Evolutionary conservation across 2,888 invertebrate species (phyloP), one percentile per base, ranked within the genome.

Genomic region (Diabrotica balteata): DNA sequence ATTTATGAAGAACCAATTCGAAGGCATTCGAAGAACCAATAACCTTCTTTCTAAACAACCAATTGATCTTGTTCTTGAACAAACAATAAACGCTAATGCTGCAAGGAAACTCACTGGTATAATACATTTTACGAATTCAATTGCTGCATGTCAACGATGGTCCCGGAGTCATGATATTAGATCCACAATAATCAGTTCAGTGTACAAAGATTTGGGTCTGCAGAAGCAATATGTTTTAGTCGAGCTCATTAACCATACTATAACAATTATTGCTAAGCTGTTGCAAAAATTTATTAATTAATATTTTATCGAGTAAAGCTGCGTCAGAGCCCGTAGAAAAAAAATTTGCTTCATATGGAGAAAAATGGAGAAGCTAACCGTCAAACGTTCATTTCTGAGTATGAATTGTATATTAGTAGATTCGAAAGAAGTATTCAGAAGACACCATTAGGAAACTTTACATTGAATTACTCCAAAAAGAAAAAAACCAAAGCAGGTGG

Each of bases 61-160:
- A 2, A 73, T 80, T 63, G 82, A 81, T n/a, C n/a, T n/a, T n/a
- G n/a, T n/a, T 17, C 62, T 81, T 8, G 80, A 81, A 64, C 80
- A 80, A 70, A 81, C 80, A 0, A 77, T 81, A 6, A 81, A 80
- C 67, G 78, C 75, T n/a, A 54, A 67, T 68, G 79, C 80, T 10
- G 63, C 63, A 2, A 63, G 59, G 47, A 78, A 78, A 46, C 5
- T 5, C 2, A 46, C 46, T 4, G 46, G 46, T 5, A 46, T 46
- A 4, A 5, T 5, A 46, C 5, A 5, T 46, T 4, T 46, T 3
- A 46, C 2, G 5, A 46, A 46, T 5, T 46, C 46, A 46, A 46
- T 46, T 4, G 2, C 10, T 46, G 46, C 46, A 4, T 5, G 46
- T 2, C 46, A 46, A 46, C 2, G 46, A 5, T 46, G 46, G 46